phyloP scores from a whole-genome alignment of 2,888 invertebrate genomes.

The Acrobasis repandana region DNA sequence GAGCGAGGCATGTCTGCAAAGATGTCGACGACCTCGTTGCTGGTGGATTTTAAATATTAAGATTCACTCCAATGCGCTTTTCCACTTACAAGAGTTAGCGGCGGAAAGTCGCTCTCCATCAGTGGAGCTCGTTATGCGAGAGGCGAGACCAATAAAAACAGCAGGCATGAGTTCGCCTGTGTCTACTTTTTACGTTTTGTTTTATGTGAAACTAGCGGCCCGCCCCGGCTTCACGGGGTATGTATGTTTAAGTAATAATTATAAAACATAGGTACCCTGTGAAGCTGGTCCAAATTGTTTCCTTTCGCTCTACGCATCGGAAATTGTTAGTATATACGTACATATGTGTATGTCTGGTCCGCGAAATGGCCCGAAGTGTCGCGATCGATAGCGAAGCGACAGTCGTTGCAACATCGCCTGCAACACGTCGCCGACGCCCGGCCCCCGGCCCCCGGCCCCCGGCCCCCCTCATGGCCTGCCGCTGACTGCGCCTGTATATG shows the following conservation, averaged over 20 bases:
- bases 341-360: not conserved
- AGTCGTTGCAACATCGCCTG: not conserved
- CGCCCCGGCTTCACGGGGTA: no score
- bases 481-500: no score
- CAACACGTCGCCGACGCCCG: not conserved
- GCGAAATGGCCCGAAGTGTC: not conserved
- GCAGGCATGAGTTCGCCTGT: no score
- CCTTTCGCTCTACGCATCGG: not conserved
- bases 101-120: not conserved
- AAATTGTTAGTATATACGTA: not conserved
- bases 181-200: no score
- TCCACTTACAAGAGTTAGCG: not conserved
- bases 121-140: not conserved
- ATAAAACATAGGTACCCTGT: no score
- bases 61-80: conserved; percentile 7
- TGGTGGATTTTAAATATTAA: conserved; percentile 7
- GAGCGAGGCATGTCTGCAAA: not conserved
- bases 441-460: not conserved
- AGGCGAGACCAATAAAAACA: no score
- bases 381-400: conserved; percentile 1
- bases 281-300: no score
- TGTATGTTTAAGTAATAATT: no score
- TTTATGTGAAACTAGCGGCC: no score
- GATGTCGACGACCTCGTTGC: not conserved
- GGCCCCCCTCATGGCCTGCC: not conserved